These are phyloP conservation scores for Syngnathus scovelli DNA, from an alignment of 2,113 vertebrate genomes.

Conservation along the genomic window DNA sequence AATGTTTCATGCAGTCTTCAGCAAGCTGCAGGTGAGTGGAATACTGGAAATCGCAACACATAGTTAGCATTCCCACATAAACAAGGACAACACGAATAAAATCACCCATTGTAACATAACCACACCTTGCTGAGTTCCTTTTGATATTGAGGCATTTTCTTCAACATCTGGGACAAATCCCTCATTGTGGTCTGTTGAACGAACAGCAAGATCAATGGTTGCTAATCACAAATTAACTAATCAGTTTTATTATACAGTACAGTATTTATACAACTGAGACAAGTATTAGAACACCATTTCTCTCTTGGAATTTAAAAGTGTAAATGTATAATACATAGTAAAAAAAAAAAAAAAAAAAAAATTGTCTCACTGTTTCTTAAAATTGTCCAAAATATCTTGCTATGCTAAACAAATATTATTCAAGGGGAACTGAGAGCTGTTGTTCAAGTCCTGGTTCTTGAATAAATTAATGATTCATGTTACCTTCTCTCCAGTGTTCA, in stretches of 20 bases:
- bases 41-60: conserved; percentile 72
- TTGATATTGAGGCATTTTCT: conserved; percentile 99
- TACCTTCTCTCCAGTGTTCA: conserved; percentile 99
- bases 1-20: conserved; percentile 99
- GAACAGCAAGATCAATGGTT: not conserved
- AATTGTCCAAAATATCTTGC: not conserved
- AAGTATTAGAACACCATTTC: no score
- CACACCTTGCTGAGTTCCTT: conserved; percentile 97
- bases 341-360: not conserved
- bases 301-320: no score
- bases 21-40: conserved; percentile 96
- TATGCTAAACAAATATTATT: not conserved
- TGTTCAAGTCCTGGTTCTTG: not conserved
- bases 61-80: not conserved
- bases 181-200: conserved; percentile 86
- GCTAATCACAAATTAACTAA: not conserved
- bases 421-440: not conserved
- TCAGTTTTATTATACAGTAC: not conserved
- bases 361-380: not conserved
- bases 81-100: not conserved
- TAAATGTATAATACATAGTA: no score
- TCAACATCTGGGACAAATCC: conserved; percentile 98
- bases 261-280: no score
- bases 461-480: not conserved
- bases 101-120: not conserved